These are phyloP conservation scores for Campoletis sonorensis DNA, from an alignment of 1,140 invertebrate species.

Conservation along the genomic window DNA sequence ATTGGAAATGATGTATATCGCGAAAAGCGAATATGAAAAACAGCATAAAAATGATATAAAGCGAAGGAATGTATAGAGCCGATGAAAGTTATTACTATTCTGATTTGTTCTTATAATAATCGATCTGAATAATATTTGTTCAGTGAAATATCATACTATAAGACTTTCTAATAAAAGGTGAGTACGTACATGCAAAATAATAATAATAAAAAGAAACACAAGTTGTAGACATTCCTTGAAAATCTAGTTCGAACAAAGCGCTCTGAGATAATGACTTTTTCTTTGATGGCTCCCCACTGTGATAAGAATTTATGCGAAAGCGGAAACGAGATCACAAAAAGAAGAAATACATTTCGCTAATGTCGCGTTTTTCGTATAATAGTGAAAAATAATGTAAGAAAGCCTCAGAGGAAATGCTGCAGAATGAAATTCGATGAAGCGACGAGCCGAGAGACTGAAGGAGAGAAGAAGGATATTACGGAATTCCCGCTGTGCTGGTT, in stretches of 20 bases:
- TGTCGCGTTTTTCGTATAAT: neutral
- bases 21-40: no score
- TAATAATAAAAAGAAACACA: neutral
- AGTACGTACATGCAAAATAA: neutral
- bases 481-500: neutral
- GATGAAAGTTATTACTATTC: no score
- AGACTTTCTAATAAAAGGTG: neutral
- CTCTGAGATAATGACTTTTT: neutral
- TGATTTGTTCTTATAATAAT: no score
- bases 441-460: neutral
- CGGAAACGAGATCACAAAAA: neutral
- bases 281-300: neutral
- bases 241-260: neutral
- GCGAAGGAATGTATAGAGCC: no score
- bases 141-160: no score
- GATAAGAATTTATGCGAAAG: neutral
- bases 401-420: neutral
- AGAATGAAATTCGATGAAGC: conserved; percentile 10
- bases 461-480: neutral
- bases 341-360: neutral
- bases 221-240: neutral
- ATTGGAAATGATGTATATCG: no score
- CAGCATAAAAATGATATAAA: no score
- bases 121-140: no score
- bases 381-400: neutral